Evolutionary conservation across 2,797 vertebrate genomes (phyloP).

Genomic region (Fratercula arctica): DNA sequence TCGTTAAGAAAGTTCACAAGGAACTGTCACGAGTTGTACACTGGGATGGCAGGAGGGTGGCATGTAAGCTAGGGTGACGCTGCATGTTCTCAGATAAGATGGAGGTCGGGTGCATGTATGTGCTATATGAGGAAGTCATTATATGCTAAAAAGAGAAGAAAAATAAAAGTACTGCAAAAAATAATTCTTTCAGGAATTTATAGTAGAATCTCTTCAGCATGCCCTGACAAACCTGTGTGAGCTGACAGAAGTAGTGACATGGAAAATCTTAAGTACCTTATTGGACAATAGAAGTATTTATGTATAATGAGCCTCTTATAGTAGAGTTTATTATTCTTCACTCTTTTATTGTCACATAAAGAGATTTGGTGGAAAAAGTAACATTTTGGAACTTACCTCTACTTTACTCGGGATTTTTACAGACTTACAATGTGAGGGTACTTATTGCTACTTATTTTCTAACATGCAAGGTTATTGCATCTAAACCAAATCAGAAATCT

Average conservation of each 20-base stretch:
- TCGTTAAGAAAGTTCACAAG: not conserved
- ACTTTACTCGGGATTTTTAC: not conserved
- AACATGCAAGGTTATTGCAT: not conserved
- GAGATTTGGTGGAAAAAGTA: not conserved
- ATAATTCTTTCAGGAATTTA: not conserved
- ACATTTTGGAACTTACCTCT: not conserved
- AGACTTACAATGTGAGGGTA: not conserved
- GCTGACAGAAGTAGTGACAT: not conserved
- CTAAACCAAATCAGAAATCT: not conserved
- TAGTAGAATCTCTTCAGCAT: accelerated
- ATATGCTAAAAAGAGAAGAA: not conserved
- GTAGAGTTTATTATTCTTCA: not conserved
- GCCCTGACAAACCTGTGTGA: not conserved
- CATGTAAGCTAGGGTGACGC: not conserved
- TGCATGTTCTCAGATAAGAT: not conserved
- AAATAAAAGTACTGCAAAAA: not conserved
- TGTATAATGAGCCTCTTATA: not conserved
- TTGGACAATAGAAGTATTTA: accelerated
- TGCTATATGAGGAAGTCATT: not conserved
- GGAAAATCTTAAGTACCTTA: not conserved
- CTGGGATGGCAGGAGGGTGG: not conserved
- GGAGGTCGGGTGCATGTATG: accelerated
- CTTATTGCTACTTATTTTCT: not conserved
- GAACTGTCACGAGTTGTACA: accelerated
- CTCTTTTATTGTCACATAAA: not conserved